Evolutionary conservation across 2,888 invertebrate genomes (phyloP).

Genomic region (Drosophila fungiperda): DNA sequence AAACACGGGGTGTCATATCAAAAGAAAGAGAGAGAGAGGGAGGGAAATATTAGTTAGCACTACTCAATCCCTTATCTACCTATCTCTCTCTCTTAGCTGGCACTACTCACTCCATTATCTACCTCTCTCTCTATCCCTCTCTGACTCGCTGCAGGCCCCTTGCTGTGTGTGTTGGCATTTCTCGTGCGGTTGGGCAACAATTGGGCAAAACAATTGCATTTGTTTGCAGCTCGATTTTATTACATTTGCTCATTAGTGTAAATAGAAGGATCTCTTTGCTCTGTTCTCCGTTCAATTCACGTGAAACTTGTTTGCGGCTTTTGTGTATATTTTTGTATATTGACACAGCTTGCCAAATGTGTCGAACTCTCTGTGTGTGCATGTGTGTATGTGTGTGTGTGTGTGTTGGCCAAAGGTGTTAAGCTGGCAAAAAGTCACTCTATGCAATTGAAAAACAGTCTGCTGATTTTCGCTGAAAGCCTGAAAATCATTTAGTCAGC

Average conservation of each 20-base stretch:
- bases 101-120: slow-evolving; percentile 57
- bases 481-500: slow-evolving; percentile 68
- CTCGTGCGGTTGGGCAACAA: slow-evolving; percentile 72
- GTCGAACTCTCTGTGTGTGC: slow-evolving; percentile 15
- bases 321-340: slow-evolving; percentile 43
- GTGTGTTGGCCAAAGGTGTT: slow-evolving; percentile 62
- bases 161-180: slow-evolving; percentile 59
- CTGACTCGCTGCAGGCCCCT: slow-evolving; percentile 4
- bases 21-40: not conserved
- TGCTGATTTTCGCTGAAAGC: slow-evolving; percentile 68
- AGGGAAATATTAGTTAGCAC: not conserved
- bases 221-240: slow-evolving; percentile 65
- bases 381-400: slow-evolving; percentile 4
- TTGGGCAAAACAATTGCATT: slow-evolving; percentile 69
- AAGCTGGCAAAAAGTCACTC: slow-evolving; percentile 78
- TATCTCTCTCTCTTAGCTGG: not conserved
- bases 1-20: slow-evolving; percentile 1
- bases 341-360: slow-evolving; percentile 78
- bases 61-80: not conserved
- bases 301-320: slow-evolving; percentile 71
- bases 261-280: slow-evolving; percentile 55
- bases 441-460: slow-evolving; percentile 9
- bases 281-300: slow-evolving; percentile 50
- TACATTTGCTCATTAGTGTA: slow-evolving; percentile 79
- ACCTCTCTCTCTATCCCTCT: not conserved